Base-by-base conservation (phyloP, 1,140 invertebrate species). In the Drosophila littoralis region DNA sequence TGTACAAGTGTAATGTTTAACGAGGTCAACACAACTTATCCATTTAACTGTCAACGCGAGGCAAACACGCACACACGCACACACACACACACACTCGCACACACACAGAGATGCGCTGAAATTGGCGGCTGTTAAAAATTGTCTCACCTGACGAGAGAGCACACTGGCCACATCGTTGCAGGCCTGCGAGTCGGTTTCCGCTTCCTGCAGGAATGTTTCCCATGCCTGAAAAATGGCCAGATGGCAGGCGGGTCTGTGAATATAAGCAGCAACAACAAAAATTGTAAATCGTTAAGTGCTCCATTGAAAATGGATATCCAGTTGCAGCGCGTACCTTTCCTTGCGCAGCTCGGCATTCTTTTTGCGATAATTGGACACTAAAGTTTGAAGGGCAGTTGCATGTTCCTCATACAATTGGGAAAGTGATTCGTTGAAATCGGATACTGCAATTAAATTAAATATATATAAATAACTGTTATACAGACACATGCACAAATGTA, bases 361-460 rank as follows among this genome's bases (percentile, higher is more conserved):
- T 91, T 97, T 96, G 36, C 97, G 94, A 93, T 97, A 98, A 91
- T 96, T 96, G 74, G 97, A 96, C 28, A 98, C 97, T 55, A 98
- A 94, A 67, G 96, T 93, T 93, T 98, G 97, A 35, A 99, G 94
- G 91, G 98, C 97, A 78, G 97, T 96, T 3, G 97, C 97, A 93
- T 99, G 98, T 75, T 96, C 96, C 92, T 99, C 98, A 93, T 99
- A 96, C 85, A 97, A 95, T 75, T 96, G 96, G 33, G 97, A 96
- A 92, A 99, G 94, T 92, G 98, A 97, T 86, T 98, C 97, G 35
- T 97, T 97, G 93, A 99, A 99, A 93, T 99, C 98, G 60, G 97
- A 97, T 89, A 98, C 98, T 99, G 95, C 12, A 95, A 96, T 45
- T 32, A 67, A 68, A 63, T 5, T 8, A 38, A 28, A 36, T 17